Evolutionary conservation across 2,113 vertebrate species (phyloP).

Genomic region (Paradoxurus hermaphroditus): DNA sequence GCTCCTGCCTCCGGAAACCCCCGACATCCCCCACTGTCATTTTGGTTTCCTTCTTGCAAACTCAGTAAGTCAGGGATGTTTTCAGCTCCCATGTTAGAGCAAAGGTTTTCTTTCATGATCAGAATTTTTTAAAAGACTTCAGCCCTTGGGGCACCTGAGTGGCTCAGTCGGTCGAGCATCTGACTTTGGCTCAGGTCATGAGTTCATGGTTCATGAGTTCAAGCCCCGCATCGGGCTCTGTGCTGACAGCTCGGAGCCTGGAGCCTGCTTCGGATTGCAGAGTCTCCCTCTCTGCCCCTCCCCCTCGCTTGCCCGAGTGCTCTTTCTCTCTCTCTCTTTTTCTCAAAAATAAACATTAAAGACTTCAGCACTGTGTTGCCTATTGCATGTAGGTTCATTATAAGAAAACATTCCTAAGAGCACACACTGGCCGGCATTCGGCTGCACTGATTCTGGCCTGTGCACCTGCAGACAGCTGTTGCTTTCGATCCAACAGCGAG

Average conservation of each 20-base stretch:
- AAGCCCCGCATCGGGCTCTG: no score
- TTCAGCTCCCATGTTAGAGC: neutral
- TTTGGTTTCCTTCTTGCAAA: neutral
- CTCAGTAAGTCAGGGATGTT: neutral
- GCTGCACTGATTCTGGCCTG: neutral
- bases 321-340: no score
- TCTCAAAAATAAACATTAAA: neutral
- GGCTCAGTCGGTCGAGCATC: no score
- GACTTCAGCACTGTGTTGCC: neutral
- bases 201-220: no score
- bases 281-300: no score
- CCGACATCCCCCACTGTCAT: neutral
- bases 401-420: neutral
- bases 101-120: neutral
- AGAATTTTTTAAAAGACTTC: neutral
- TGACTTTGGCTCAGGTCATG: no score
- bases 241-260: no score
- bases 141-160: no score
- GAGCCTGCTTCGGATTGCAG: no score
- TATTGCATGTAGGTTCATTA: no score
- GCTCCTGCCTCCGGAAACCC: neutral
- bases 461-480: neutral
- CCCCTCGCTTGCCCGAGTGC: no score
- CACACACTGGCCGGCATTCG: neutral
- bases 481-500: accelerated